phyloP scores from a whole-genome alignment of 2,797 vertebrate genomes.

The Apogon talboti region DNA sequence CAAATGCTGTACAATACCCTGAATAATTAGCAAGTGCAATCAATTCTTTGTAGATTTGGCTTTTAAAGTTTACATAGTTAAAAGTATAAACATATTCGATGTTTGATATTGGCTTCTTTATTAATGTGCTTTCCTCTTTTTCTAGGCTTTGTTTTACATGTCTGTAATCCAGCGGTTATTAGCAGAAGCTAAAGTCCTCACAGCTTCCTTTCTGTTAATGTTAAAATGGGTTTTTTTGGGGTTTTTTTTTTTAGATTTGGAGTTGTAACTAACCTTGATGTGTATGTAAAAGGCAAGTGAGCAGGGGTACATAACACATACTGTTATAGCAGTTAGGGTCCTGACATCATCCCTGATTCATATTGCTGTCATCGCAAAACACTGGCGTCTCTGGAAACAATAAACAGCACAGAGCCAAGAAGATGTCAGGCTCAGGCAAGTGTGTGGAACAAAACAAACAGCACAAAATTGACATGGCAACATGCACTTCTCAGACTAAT shows the following conservation, averaged over 20 bases:
- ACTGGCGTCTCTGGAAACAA: constrained; percentile 48
- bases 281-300: neutral
- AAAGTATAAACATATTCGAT: neutral
- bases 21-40: no score
- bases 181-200: neutral
- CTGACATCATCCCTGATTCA: constrained; percentile 25
- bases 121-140: neutral
- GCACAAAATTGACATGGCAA: constrained; percentile 38
- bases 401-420: constrained; percentile 40
- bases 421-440: constrained; percentile 24
- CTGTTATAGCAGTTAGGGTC: constrained; percentile 4
- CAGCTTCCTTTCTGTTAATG: neutral
- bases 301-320: neutral
- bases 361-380: constrained; percentile 28
- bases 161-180: neutral
- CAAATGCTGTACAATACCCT: no score
- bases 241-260: neutral
- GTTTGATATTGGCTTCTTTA: neutral
- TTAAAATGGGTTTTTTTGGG: constrained; percentile 1
- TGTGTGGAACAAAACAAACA: constrained; percentile 49
- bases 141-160: neutral
- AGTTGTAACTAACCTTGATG: neutral
- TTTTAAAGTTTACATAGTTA: no score
- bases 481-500: constrained; percentile 55
- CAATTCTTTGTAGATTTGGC: no score